phyloP scores from a whole-genome alignment of 2,797 vertebrate species.

The Helostoma temminkii region DNA sequence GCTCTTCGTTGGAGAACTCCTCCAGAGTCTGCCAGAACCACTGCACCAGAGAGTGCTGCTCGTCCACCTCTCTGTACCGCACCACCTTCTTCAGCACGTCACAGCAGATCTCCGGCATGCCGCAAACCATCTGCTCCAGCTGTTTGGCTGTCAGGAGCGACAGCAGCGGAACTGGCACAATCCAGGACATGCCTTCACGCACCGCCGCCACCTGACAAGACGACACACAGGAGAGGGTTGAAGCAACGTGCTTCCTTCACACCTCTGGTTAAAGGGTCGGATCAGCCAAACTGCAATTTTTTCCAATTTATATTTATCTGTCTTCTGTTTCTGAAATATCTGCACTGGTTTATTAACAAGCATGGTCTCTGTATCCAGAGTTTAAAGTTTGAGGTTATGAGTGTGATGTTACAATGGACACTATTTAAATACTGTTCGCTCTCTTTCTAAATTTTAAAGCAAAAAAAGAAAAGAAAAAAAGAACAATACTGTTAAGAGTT shows the following conservation, averaged over 20 bases:
- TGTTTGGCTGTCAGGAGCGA: conserved; percentile 87
- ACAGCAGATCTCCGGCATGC: conserved; percentile 88
- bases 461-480: too few relatives aligned
- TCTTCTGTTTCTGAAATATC: too few relatives aligned
- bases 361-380: too few relatives aligned
- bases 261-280: too few relatives aligned
- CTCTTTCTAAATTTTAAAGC: too few relatives aligned
- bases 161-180: conserved; percentile 87
- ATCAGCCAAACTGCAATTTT: too few relatives aligned
- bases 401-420: too few relatives aligned
- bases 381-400: too few relatives aligned
- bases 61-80: conserved; percentile 87
- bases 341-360: too few relatives aligned
- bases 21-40: conserved; percentile 90
- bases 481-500: too few relatives aligned
- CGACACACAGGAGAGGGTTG: neutral
- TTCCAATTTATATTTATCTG: too few relatives aligned
- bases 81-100: conserved; percentile 89
- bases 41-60: conserved; percentile 86
- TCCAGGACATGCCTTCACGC: conserved; percentile 90
- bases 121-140: conserved; percentile 89
- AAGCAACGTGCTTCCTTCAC: neutral
- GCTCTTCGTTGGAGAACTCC: conserved; percentile 89
- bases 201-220: conserved; percentile 82
- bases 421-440: too few relatives aligned